A percentile compares a stretch with the other conserved stretches of the same genome.
phyloP scores from a whole-genome alignment of 2,113 vertebrate species.

The Oryzias woworae region DNA sequence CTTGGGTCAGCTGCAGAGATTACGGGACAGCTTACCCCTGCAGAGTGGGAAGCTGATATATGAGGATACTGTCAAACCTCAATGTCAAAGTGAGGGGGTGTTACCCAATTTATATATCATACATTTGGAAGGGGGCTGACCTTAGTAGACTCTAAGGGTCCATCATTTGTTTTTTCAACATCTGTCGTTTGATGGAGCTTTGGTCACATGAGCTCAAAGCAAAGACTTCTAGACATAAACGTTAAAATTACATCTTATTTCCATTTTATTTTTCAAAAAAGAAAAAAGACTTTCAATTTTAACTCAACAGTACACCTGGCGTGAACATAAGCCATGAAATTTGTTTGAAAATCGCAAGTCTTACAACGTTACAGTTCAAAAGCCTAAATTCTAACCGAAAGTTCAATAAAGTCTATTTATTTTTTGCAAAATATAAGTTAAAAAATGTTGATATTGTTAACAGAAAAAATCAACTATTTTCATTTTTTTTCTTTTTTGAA shows the following conservation, averaged over 20 bases:
- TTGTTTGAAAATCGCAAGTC: too few species aligned
- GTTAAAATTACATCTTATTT: too few species aligned
- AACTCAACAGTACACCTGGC: too few species aligned
- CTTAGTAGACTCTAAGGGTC: constrained; percentile 38
- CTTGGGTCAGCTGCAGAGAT: constrained; percentile 56
- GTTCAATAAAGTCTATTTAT: too few species aligned
- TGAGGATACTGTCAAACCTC: constrained; percentile 46
- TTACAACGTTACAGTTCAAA: too few species aligned
- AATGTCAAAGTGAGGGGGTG: constrained; percentile 64
- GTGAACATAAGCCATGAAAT: too few species aligned
- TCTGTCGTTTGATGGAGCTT: constrained; percentile 38
- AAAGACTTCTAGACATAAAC: constrained; percentile 24
- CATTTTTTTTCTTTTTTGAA: background rate
- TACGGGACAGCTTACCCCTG: constrained; percentile 44
- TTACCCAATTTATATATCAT: constrained; percentile 61
- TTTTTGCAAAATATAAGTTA: too few species aligned
- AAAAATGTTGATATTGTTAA: too few species aligned
- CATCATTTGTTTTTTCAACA: constrained; percentile 57
- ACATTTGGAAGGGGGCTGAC: constrained; percentile 48
- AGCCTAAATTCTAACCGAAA: too few species aligned
- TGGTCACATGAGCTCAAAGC: constrained; percentile 33
- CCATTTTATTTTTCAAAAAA: too few species aligned
- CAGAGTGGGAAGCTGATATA: constrained; percentile 62
- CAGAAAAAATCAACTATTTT: too few species aligned
- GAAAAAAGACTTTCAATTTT: too few species aligned